Base-by-base conservation (phyloP, 2,888 invertebrate genomes). In the Dasysyrphus tricinctus region DNA sequence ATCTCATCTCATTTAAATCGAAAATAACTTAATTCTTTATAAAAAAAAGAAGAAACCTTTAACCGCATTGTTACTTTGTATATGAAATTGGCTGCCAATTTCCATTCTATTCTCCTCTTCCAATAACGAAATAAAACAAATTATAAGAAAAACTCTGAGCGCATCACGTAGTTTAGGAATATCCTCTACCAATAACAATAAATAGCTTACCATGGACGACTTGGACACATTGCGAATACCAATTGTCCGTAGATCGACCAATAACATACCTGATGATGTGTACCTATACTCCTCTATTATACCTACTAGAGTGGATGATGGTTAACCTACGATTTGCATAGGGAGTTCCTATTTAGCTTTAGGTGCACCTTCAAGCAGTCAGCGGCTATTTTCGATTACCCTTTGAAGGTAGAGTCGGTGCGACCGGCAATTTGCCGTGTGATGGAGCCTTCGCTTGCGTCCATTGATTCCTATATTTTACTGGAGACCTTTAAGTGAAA, bases 151-250 rank as follows among this genome's bases (percentile, higher is more conserved):
- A 65, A 65, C 54, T 54, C 8, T 63, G 63, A 9, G 59, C 42
- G 7, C 51, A 14, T 5, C 77, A 37, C 61, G 29, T 72, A 63
- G 70, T 19, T 42, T 29, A 56, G 32, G 34, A 47, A 59, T 37
- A 77, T 76, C 72, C 84, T 80, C 11, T 37, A 24, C 67, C 80
- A 80, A 80, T 84, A 80, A 80, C 67, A 80, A 85, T 80, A 80
- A 85, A 85, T 85, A 73, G 73, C 57, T 24, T 42, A 51, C 73
- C 54, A 32, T 32, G 29, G 54, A 32, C 24, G 54, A 32, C 24
- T 24, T 24, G 24, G 24, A 24, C 29, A 54, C 32, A 54, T 12
- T 54, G 54, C 11, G 54, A 54, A 29, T 54, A 54, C 54, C 54
- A 54, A 54, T 32, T 54, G 54, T 54, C 54, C 54, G 24, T n/a